Percentiles rank a stretch among this genome's conserved stretches.
Conservation (phyloP, 1,140 invertebrate genomes). For the Zaprionus africanus region DNA sequence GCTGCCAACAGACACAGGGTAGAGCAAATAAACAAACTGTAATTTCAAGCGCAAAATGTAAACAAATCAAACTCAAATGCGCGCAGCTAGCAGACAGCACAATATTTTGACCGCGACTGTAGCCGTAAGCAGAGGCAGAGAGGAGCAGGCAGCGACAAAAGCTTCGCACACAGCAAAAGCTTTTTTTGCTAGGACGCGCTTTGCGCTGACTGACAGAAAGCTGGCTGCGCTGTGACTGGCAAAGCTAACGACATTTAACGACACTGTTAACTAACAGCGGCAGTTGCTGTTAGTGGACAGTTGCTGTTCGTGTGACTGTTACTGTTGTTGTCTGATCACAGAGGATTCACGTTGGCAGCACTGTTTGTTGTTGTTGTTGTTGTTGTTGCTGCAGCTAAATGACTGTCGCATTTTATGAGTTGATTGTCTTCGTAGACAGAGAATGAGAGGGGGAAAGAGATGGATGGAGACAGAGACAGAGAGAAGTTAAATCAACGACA, state of each 20-base stretch:
- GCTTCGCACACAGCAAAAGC: background rate
- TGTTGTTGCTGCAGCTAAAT: constrained; percentile 51
- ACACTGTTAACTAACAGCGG: constrained; percentile 31
- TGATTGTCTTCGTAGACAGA: constrained; percentile 78
- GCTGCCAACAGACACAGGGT: background rate
- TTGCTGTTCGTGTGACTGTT: background rate
- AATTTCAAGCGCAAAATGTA: constrained; percentile 27
- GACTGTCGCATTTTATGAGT: constrained; percentile 45
- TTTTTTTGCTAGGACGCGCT: constrained; percentile 31
- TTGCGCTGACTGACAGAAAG: background rate
- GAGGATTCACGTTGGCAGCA: background rate
- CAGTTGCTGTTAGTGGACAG: constrained; percentile 5
- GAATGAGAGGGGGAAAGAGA: background rate
- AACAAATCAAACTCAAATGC: constrained; percentile 39
- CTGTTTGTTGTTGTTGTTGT: background rate
- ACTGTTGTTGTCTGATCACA: too few relatives aligned
- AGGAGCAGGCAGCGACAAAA: background rate
- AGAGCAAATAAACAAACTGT: constrained; percentile 48
- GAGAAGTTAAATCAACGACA: constrained; percentile 75
- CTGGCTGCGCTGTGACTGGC: background rate
- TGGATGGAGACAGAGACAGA: background rate
- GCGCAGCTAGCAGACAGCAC: background rate
- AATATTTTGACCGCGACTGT: constrained; percentile 33
- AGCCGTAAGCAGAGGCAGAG: background rate
- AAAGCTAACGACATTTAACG: constrained; percentile 17